Evolutionary conservation across 1,140 invertebrate species (phyloP).

Genomic region (Plodia interpunctella): DNA sequence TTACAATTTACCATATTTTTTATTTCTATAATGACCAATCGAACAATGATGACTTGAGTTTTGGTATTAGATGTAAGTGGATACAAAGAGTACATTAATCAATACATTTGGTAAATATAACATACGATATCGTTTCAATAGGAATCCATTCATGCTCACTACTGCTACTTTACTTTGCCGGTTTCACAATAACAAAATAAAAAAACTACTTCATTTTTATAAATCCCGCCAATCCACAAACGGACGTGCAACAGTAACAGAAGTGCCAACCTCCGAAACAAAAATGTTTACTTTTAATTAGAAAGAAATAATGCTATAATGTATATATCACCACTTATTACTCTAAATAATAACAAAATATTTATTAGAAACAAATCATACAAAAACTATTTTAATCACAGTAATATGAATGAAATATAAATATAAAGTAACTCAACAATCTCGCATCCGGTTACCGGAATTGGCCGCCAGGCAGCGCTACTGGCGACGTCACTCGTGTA

Average conservation of each 20-base stretch:
- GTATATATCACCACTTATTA: background rate
- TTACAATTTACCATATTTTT: too few relatives aligned
- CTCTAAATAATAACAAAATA: background rate
- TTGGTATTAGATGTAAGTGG: too few relatives aligned
- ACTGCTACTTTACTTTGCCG: background rate
- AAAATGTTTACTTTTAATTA: background rate
- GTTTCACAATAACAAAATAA: constrained; percentile 1
- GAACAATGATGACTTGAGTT: too few relatives aligned
- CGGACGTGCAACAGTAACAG: background rate
- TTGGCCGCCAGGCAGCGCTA: constrained; percentile 61
- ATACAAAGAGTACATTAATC: too few relatives aligned
- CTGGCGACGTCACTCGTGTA: constrained; percentile 72
- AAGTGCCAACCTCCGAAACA: background rate
- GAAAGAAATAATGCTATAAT: background rate
- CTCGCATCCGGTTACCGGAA: constrained; percentile 47
- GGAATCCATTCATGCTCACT: too few relatives aligned
- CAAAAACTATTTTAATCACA: background rate
- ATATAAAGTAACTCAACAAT: constrained; percentile 28
- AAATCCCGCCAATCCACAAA: constrained; percentile 19
- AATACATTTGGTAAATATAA: too few relatives aligned
- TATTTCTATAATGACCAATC: too few relatives aligned
- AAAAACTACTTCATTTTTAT: constrained; percentile 18
- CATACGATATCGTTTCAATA: too few relatives aligned
- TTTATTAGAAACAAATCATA: background rate
- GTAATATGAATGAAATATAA: background rate